Evolutionary conservation across 2,797 vertebrate genomes (phyloP).

Genomic region (Notolepis coatsorum): DNA sequence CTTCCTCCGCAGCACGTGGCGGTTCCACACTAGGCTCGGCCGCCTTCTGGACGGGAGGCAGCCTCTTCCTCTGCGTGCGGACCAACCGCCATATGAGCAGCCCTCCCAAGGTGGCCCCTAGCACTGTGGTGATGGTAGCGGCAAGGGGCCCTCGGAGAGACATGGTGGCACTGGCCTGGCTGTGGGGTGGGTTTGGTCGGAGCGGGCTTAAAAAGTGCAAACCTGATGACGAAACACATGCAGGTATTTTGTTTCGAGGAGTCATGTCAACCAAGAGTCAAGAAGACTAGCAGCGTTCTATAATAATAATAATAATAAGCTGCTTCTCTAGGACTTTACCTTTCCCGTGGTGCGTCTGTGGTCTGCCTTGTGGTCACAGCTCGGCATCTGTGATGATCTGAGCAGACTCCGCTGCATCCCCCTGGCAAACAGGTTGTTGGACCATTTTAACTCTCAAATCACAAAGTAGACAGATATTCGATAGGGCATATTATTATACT

Average conservation of each 20-base stretch:
- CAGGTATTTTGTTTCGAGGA: neutral
- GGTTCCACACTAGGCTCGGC: slow-evolving; percentile 43
- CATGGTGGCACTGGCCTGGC: slow-evolving; percentile 74
- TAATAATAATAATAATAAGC: neutral
- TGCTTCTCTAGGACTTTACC: too few species aligned
- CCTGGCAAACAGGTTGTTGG: slow-evolving; percentile 41
- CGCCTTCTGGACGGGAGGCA: slow-evolving; percentile 57
- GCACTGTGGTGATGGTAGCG: slow-evolving; percentile 83
- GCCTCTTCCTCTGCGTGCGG: slow-evolving; percentile 77
- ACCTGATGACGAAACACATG: slow-evolving; percentile 24
- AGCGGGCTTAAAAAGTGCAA: slow-evolving; percentile 25
- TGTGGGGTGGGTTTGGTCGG: neutral
- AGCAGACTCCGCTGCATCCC: slow-evolving; percentile 30
- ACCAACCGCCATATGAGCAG: slow-evolving; percentile 88
- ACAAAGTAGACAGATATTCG: too few species aligned
- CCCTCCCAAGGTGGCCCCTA: slow-evolving; percentile 88
- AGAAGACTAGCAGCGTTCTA: neutral
- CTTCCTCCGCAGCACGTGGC: slow-evolving; percentile 4
- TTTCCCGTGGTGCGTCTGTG: slow-evolving; percentile 43
- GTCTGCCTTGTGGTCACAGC: slow-evolving; percentile 14
- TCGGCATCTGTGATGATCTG: slow-evolving; percentile 18
- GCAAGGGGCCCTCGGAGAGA: slow-evolving; percentile 83
- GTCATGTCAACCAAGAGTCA: neutral
- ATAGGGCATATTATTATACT: too few species aligned
- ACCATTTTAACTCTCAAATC: too few species aligned